Percentiles rank a stretch among this genome's conserved stretches.
These are phyloP conservation scores for Hecatera dysodea DNA, from an alignment of 2,888 invertebrate species.

Conservation along the genomic window DNA sequence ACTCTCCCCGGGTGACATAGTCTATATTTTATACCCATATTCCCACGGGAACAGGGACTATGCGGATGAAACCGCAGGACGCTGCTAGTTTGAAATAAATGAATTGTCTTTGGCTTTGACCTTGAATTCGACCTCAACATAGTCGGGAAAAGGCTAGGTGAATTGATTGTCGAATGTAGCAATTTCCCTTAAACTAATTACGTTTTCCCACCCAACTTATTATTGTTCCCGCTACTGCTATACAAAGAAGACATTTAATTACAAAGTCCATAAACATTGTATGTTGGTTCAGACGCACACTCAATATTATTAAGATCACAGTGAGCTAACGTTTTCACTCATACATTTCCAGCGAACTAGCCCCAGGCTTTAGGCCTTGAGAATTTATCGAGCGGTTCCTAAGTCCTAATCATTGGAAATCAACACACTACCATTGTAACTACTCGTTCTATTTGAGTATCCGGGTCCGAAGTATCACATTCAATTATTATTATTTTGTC, in stretches of 20 bases:
- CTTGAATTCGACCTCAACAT: too few species aligned
- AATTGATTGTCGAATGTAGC: too few species aligned
- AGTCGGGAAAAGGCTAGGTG: too few species aligned
- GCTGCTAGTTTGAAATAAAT: too few species aligned
- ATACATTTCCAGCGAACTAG: conserved; percentile 39
- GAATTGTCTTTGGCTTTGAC: too few species aligned
- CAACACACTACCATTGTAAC: conserved; percentile 48
- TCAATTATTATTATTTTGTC: conserved; percentile 35
- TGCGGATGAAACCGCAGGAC: too few species aligned
- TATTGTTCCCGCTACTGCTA: not conserved
- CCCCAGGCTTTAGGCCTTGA: conserved; percentile 54
- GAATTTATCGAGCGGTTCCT: conserved; percentile 50
- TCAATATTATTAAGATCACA: conserved; percentile 27
- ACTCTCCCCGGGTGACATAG: too few species aligned
- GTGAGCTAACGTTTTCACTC: conserved; percentile 30
- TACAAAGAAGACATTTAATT: not conserved
- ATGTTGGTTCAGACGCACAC: not conserved
- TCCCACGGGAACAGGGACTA: too few species aligned
- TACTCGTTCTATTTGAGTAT: conserved; percentile 37
- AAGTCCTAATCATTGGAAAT: conserved; percentile 58
- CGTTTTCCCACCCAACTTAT: too few species aligned
- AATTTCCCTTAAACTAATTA: too few species aligned
- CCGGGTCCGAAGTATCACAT: conserved; percentile 49
- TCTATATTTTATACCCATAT: too few species aligned
- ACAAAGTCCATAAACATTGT: not conserved